Base-by-base conservation (phyloP, 2,113 vertebrate species). In the Neogobius melanostomus region DNA sequence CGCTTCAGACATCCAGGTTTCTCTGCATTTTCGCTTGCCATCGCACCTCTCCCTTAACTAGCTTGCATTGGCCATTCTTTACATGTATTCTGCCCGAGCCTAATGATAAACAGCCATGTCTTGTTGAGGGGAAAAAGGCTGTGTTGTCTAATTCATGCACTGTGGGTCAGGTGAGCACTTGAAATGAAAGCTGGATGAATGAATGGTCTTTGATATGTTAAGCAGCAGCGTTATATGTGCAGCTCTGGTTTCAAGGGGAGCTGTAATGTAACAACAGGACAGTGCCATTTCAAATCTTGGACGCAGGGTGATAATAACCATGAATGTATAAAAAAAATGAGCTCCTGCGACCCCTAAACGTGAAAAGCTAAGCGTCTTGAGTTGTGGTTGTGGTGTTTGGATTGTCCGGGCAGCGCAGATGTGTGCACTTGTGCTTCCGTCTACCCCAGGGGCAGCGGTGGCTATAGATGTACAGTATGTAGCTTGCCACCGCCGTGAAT, bases 131-230 rank as follows among this genome's bases (percentile, higher is more conserved):
- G 56, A 77, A 53, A 21, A 21, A 21, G 21, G 21, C 7, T 10
- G 47, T 28, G 16, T 6, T 28, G 21, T 52, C 53, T 57, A 66
- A 77, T 78, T 68, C 61, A 68, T 81, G 74, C 79, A 81, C 54
- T 72, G 21, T 53, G 62, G 82, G 76, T 91, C 85, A 83, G 89
- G 80, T 87, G 88, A 82, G 71, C 85, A 91, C 92, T 92, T 89
- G 81, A 92, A 84, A 88, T 79, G 57, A 88, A 91, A 82, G 77
- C 79, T 50, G 71, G 64, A 50, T 76, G 69, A 81, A 87, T 89
- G 64, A 90, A 76, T 66, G 59, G 47, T 77, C 86, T 93, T 93
- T 93, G 89, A 93, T 89, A 91, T 94, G 91, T 57, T 91, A 93
- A 93, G 60, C 75, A 89, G 82, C 16, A 43, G 45, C 77, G 75